Percentiles rank a stretch among this genome's conserved stretches.
Conservation (phyloP, 2,888 invertebrate species). For the Orthosia gracilis region DNA sequence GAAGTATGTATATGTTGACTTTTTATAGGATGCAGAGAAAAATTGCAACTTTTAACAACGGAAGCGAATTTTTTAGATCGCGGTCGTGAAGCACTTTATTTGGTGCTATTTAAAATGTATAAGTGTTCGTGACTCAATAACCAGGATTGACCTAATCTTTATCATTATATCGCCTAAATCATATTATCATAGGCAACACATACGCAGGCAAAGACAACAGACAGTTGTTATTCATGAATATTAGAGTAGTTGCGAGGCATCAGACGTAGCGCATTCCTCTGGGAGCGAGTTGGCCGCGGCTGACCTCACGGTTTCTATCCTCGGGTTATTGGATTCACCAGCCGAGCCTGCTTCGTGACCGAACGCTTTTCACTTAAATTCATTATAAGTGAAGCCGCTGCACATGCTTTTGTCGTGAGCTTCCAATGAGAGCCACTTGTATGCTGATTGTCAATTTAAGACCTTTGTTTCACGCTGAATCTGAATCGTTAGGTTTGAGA, state of each 20-base stretch:
- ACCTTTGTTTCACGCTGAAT: conserved; percentile 18
- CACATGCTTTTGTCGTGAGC: conserved; percentile 52
- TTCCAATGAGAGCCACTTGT: conserved; percentile 30
- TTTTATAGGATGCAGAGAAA: not conserved
- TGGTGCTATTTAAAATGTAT: not conserved
- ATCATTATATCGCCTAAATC: not conserved
- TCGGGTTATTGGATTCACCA: conserved; percentile 78
- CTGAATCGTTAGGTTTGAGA: conserved; percentile 15
- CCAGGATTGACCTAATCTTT: not conserved
- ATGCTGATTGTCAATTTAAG: conserved; percentile 25
- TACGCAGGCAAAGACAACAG: conserved; percentile 50
- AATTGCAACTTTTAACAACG: not conserved
- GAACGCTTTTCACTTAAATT: conserved; percentile 68
- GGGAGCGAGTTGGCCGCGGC: conserved; percentile 66
- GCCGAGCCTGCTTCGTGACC: conserved; percentile 68
- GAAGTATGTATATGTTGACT: not conserved
- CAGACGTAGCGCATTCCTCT: conserved; percentile 62
- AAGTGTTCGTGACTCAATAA: not conserved
- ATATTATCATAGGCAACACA: conserved; percentile 3
- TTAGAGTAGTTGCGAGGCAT: conserved; percentile 67
- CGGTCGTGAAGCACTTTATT: not conserved
- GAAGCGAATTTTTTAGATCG: too few relatives aligned
- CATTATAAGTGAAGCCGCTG: conserved; percentile 70
- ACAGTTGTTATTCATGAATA: conserved; percentile 73
- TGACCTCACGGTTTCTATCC: conserved; percentile 67